These are phyloP conservation scores for Noctua comes DNA, from an alignment of 2,888 invertebrate genomes.

Conservation along the genomic window DNA sequence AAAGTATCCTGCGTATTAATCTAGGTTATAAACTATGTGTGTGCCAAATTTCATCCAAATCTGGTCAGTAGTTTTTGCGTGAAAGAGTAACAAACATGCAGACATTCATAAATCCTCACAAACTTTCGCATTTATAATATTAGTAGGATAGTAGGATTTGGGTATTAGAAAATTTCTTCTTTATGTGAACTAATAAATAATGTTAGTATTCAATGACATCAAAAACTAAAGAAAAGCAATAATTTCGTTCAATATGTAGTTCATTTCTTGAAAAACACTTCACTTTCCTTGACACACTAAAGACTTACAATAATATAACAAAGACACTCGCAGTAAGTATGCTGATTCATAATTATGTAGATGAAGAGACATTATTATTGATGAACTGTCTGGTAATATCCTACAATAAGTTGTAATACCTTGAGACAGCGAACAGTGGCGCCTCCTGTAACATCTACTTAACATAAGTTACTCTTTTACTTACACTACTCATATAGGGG, in stretches of 20 bases:
- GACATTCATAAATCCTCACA: no score
- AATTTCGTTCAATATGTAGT: not conserved
- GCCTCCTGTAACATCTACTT: constrained; percentile 13
- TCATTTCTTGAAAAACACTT: not conserved
- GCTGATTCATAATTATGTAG: constrained; percentile 24
- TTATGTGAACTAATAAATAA: not conserved
- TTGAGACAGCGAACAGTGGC: constrained; percentile 29
- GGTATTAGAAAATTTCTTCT: not conserved
- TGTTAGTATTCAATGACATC: not conserved
- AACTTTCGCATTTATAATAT: no score
- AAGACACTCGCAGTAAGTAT: constrained; percentile 8
- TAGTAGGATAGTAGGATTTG: not conserved
- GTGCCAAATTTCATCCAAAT: no score
- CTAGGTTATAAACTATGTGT: no score
- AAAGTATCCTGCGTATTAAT: no score
- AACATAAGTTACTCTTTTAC: not conserved
- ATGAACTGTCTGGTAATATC: constrained; percentile 8
- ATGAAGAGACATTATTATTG: constrained; percentile 12
- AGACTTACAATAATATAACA: constrained; percentile 6
- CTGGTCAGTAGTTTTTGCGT: no score
- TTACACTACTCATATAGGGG: not conserved
- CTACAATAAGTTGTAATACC: constrained; percentile 7
- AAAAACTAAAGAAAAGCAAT: not conserved
- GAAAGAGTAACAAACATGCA: no score
- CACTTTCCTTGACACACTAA: not conserved